A percentile compares a stretch with the other conserved stretches of the same genome.
Evolutionary conservation across 2,888 invertebrate genomes (phyloP).

Genomic region (Adela reaumurella): DNA sequence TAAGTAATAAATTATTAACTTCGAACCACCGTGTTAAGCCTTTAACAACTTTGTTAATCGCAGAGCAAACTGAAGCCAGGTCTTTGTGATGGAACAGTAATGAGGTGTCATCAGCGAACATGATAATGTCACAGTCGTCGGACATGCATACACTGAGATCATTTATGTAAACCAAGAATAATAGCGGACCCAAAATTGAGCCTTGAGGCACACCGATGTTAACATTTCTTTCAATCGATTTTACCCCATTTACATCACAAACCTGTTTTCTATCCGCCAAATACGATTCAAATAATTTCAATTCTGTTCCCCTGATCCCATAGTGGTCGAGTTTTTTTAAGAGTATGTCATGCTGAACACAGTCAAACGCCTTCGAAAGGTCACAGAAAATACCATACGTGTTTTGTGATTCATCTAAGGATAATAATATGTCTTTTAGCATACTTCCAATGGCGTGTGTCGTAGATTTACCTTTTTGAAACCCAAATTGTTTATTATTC

Average conservation of each 20-base stretch:
- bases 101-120: slow-evolving; percentile 1
- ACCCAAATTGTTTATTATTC: slow-evolving; percentile 9
- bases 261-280: background rate
- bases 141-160: background rate
- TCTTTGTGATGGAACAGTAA: background rate
- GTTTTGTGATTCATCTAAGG: background rate
- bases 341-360: slow-evolving; percentile 5
- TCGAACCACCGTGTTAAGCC: background rate
- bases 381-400: background rate
- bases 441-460: background rate
- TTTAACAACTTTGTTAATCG: background rate
- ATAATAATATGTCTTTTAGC: background rate
- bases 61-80: background rate
- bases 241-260: background rate
- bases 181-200: background rate
- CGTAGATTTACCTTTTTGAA: slow-evolving; percentile 1
- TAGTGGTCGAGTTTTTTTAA: background rate
- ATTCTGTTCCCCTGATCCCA: background rate
- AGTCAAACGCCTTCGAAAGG: background rate
- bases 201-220: background rate
- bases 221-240: background rate
- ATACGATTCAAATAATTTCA: background rate
- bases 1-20: background rate
- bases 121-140: background rate
- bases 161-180: slow-evolving; percentile 1